A percentile compares a stretch with the other conserved stretches of the same genome.
Conservation (phyloP, 2,888 invertebrate genomes). For the Eurytoma californica region DNA sequence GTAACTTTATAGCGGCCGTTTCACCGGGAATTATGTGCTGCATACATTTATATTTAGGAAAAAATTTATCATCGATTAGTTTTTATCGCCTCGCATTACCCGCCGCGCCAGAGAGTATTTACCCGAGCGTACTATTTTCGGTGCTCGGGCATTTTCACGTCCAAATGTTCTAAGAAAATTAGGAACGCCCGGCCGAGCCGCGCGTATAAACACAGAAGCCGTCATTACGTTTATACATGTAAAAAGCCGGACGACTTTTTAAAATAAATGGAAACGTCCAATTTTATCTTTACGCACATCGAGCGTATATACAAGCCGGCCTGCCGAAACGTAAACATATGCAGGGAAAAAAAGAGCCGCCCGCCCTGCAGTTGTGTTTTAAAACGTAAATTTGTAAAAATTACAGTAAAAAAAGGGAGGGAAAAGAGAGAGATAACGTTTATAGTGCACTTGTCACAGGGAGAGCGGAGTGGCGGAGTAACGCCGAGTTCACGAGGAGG, state of each 20-base stretch:
- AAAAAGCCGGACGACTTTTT: conserved; percentile 30
- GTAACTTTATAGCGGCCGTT: no score
- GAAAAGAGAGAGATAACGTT: conserved; percentile 42
- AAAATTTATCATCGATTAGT: conserved; percentile 26
- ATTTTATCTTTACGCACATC: conserved; percentile 31
- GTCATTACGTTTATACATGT: conserved; percentile 29
- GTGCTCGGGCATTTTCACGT: conserved; percentile 21
- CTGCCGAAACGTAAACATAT: background rate
- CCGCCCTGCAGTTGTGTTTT: conserved; percentile 13
- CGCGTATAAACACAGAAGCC: conserved; percentile 1
- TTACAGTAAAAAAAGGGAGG: conserved; percentile 20
- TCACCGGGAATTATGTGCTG: conserved; percentile 1
- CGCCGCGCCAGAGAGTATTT: background rate
- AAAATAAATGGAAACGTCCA: conserved; percentile 46
- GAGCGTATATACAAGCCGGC: background rate
- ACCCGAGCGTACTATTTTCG: background rate
- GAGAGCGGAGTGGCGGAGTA: conserved; percentile 53
- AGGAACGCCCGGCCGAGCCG: background rate
- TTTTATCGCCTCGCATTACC: background rate
- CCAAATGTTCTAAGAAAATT: conserved; percentile 26
- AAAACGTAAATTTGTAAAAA: conserved; percentile 47
- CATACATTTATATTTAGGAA: conserved; percentile 12
- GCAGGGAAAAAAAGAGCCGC: background rate
- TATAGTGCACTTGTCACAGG: conserved; percentile 62
- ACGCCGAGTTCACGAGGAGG: conserved; percentile 50